Conservation (phyloP, 1,140 invertebrate species). For the Heliconius eleuchia region DNA sequence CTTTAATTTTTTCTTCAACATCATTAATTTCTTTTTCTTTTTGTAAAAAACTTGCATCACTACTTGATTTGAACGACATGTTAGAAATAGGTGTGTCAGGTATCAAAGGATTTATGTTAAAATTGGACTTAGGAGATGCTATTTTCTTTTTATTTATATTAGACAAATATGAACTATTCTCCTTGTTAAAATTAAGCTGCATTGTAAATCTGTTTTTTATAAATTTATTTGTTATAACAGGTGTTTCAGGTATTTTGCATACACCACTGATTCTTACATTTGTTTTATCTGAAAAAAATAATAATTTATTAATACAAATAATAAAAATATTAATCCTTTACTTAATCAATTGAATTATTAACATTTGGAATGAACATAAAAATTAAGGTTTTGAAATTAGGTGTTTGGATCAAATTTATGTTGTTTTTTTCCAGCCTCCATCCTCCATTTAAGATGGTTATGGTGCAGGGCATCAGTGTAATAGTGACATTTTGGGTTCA, state of each 20-base stretch:
- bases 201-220: slow-evolving; percentile 44
- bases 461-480: no score
- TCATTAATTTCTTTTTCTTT: slow-evolving; percentile 69
- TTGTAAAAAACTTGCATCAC: slow-evolving; percentile 67
- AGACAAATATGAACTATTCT: slow-evolving; percentile 47
- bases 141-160: slow-evolving; percentile 43
- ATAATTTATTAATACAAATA: no score
- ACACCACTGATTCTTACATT: slow-evolving; percentile 65
- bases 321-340: no score
- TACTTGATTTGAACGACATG: slow-evolving; percentile 60
- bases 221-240: slow-evolving; percentile 44
- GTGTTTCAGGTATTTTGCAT: slow-evolving; percentile 63
- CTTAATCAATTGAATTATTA: no score
- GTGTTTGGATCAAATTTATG: no score
- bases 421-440: no score
- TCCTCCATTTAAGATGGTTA: no score
- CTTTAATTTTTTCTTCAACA: slow-evolving; percentile 50
- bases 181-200: slow-evolving; percentile 49
- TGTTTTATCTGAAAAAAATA: slow-evolving; percentile 1
- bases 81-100: slow-evolving; percentile 60
- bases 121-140: slow-evolving; percentile 35
- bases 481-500: no score
- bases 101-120: slow-evolving; percentile 29
- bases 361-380: no score
- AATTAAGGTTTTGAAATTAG: no score